Percentiles rank a stretch among this genome's conserved stretches.
phyloP scores from a whole-genome alignment of 1,140 invertebrate genomes.

The Scaptomyza graminum region DNA sequence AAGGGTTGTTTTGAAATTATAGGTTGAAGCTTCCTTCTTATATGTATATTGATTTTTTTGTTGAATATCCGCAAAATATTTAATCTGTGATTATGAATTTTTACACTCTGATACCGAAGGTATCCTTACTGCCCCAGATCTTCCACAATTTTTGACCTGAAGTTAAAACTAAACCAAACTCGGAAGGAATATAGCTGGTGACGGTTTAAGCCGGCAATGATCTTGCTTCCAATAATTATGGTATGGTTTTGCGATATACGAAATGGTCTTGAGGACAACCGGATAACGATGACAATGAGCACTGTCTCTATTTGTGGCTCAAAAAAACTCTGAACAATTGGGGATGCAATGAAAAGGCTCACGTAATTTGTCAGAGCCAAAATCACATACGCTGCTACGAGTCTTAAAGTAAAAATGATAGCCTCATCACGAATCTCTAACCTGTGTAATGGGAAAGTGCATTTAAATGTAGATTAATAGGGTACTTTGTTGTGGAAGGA shows the following conservation, averaged over 20 bases:
- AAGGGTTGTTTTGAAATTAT: neutral
- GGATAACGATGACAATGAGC: constrained; percentile 36
- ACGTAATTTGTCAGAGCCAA: constrained; percentile 23
- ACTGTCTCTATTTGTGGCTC: constrained; percentile 42
- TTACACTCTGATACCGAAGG: too few species aligned
- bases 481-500: neutral
- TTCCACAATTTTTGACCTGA: too few species aligned
- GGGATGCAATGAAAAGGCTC: constrained; percentile 7
- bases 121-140: too few species aligned
- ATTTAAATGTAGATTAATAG: neutral
- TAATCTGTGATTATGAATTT: too few species aligned
- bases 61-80: too few species aligned
- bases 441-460: neutral
- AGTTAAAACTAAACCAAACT: too few species aligned
- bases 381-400: constrained; percentile 6
- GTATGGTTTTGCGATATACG: constrained; percentile 26
- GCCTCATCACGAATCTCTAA: neutral
- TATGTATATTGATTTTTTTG: too few species aligned
- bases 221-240: constrained; percentile 21
- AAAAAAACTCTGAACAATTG: constrained; percentile 31
- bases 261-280: constrained; percentile 40
- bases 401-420: neutral
- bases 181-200: too few species aligned
- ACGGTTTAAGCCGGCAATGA: too few species aligned
- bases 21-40: neutral